Conservation (phyloP, 1,140 invertebrate species). For the Pseudomyrmex gracilis region DNA sequence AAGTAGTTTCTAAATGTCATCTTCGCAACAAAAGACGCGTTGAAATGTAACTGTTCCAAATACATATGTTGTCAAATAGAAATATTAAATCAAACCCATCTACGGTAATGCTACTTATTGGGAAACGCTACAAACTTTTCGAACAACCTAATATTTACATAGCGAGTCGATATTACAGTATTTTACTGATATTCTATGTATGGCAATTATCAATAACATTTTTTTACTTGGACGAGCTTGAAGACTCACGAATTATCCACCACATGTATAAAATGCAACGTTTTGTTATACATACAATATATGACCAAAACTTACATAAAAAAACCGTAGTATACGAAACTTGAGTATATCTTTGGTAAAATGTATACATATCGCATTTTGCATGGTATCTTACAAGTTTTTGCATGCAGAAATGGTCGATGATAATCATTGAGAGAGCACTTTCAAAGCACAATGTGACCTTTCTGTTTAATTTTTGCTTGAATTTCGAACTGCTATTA, state of each 20-base stretch:
- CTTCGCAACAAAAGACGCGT: too few relatives aligned
- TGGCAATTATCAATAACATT: conserved; percentile 37
- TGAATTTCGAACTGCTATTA: conserved; percentile 25
- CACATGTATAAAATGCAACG: conserved; percentile 17
- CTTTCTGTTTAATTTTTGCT: neutral
- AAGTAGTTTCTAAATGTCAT: too few relatives aligned
- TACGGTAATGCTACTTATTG: too few relatives aligned
- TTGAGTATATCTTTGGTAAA: conserved; percentile 60
- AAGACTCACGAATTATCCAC: conserved; percentile 8
- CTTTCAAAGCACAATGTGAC: neutral
- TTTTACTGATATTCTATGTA: conserved; percentile 12
- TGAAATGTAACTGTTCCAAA: too few relatives aligned
- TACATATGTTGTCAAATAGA: too few relatives aligned
- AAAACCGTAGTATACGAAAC: conserved; percentile 31
- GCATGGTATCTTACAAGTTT: conserved; percentile 30
- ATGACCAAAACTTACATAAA: conserved; percentile 39
- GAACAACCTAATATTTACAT: conserved; percentile 26
- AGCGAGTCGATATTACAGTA: neutral
- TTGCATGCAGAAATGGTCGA: neutral
- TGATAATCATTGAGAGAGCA: neutral
- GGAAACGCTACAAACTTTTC: too few relatives aligned
- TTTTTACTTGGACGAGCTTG: neutral
- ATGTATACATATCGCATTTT: conserved; percentile 52
- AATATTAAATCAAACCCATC: too few relatives aligned
- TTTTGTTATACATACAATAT: conserved; percentile 11